Conservation (phyloP, 2,888 invertebrate species). For the Chorisops tibialis region DNA sequence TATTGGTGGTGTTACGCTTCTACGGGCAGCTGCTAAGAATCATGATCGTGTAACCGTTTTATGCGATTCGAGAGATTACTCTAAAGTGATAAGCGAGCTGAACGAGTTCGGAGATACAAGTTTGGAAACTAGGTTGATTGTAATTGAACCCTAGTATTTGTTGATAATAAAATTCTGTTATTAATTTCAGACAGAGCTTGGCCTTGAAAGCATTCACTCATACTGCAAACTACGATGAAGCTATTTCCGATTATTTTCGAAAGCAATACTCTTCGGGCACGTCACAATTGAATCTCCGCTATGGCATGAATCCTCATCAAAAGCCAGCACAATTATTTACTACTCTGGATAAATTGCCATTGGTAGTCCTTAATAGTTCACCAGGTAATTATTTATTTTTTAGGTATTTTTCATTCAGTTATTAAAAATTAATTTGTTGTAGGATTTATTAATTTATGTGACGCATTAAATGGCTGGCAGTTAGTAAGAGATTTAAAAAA, state of each 20-base stretch:
- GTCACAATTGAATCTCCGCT: conserved; percentile 81
- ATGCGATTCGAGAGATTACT: conserved; percentile 89
- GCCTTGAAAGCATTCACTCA: conserved; percentile 94
- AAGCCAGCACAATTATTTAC: conserved; percentile 92
- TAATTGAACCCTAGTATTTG: not conserved
- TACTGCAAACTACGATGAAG: conserved; percentile 90
- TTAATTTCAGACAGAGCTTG: conserved; percentile 63
- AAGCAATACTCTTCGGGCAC: conserved; percentile 76
- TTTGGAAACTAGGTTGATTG: conserved; percentile 53
- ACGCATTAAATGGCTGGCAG: conserved; percentile 97
- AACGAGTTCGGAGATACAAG: conserved; percentile 67
- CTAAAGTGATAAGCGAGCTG: conserved; percentile 69
- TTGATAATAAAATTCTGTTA: not conserved
- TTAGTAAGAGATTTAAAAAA: conserved; percentile 82
- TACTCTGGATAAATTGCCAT: conserved; percentile 71
- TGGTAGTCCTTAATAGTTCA: conserved; percentile 87
- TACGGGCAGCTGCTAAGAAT: conserved; percentile 96
- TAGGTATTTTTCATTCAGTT: not conserved
- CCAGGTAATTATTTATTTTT: conserved; percentile 58
- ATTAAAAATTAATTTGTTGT: not conserved
- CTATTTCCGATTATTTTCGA: conserved; percentile 94
- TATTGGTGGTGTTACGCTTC: conserved; percentile 92
- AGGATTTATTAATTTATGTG: conserved; percentile 93
- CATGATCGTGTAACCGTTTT: conserved; percentile 90
- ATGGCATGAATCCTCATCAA: conserved; percentile 98